Evolutionary conservation across 53 echinoderm and acorn worm species (phyloP), one percentile per base, ranked within the genome.

Genomic region (Holothuria leucospilota): DNA sequence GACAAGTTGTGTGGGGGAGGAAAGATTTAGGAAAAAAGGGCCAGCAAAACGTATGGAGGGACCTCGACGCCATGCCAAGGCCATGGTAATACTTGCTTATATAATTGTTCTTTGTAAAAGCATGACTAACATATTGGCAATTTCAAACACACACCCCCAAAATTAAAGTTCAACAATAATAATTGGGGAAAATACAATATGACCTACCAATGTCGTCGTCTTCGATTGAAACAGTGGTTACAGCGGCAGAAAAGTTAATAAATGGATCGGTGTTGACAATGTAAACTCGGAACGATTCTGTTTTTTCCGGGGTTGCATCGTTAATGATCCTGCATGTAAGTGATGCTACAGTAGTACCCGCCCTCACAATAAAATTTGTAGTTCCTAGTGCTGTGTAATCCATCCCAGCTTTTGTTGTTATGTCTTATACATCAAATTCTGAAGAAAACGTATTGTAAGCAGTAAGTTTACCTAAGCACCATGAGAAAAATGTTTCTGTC

Each of bases 141-240:
- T n/a, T n/a, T n/a, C n/a, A n/a, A n/a, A n/a, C n/a, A n/a, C n/a
- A n/a, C n/a, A n/a, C n/a, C n/a, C n/a, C n/a, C n/a, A n/a, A n/a
- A n/a, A n/a, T n/a, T n/a, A n/a, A n/a, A n/a, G n/a, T n/a, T n/a
- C n/a, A n/a, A n/a, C 21, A 21, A 20, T 20, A 61, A 61, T 61
- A 16, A 1, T 61, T 21, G 21, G 18, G 16, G 61, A 21, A 16
- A 20, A 61, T 61, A 0, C 61, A 20, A 20, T 16, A 61, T 21
- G 18, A 69, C 69, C 8, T 69, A 69, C 69, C 30, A 15, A 38
- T 39, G 30, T 69, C 69, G 69, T 69, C 69, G 39, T 69, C 69
- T 16, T 69, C 25, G 10, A 69, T 69, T 6, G 39, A 28, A 8
- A 69, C 69, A 69, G 69, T 69, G 21, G 30, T 69, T 34, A 39